These are phyloP conservation scores for Callorhinus ursinus DNA, from an alignment of 2,113 vertebrate genomes.

Conservation along the genomic window DNA sequence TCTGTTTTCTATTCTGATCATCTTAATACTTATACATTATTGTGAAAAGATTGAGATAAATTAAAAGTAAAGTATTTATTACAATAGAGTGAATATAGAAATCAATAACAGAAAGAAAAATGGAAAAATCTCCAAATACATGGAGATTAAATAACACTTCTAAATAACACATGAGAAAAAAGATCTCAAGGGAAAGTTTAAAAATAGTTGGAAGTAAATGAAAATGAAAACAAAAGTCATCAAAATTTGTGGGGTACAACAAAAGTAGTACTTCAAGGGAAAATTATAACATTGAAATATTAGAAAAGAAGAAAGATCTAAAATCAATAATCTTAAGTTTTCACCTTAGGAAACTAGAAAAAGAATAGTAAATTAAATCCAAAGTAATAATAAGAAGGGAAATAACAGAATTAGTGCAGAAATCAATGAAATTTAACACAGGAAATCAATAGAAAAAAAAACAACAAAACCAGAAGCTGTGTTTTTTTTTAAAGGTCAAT, in stretches of 20 bases:
- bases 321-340: not conserved
- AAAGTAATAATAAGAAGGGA: not conserved
- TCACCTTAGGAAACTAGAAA: not conserved
- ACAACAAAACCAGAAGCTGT: not conserved
- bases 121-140: not conserved
- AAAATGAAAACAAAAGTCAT: not conserved
- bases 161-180: not conserved
- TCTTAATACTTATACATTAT: not conserved
- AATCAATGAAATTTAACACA: not conserved
- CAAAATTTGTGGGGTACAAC: not conserved
- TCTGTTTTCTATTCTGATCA: not conserved
- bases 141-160: not conserved
- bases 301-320: not conserved
- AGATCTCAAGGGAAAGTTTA: not conserved
- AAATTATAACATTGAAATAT: not conserved
- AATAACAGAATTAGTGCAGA: not conserved
- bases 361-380: not conserved
- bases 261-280: not conserved
- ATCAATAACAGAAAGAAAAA: not conserved
- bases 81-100: not conserved
- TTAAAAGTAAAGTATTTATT: not conserved
- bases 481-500: not conserved
- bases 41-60: constrained; percentile 18
- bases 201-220: not conserved
- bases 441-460: not conserved